Evolutionary conservation across 2,797 vertebrate species (phyloP).

Genomic region (Tapirus indicus): DNA sequence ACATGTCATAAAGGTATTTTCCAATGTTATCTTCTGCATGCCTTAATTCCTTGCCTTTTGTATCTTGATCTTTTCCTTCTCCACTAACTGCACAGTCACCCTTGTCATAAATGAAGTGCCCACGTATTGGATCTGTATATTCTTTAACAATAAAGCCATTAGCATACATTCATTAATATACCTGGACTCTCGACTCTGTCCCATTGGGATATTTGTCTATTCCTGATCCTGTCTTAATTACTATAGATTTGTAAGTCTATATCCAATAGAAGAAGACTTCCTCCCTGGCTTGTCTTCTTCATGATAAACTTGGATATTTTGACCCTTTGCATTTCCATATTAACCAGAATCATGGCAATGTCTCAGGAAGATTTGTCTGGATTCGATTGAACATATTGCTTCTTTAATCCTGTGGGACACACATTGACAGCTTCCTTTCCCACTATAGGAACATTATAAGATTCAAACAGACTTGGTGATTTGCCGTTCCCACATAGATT

Average conservation of each 20-base stretch:
- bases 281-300: not conserved
- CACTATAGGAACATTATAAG: not conserved
- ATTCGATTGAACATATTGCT: not conserved
- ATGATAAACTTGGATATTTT: not conserved
- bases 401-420: not conserved
- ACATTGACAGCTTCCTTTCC: not conserved
- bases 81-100: no score
- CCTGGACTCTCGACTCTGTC: not conserved
- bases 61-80: not conserved
- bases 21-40: not conserved
- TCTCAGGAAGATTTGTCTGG: not conserved
- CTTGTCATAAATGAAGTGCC: not conserved
- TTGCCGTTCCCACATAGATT: not conserved
- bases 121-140: not conserved
- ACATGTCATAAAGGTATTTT: not conserved
- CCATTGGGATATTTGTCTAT: not conserved
- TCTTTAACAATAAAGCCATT: not conserved
- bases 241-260: not conserved
- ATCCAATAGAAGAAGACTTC: not conserved
- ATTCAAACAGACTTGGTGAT: not conserved
- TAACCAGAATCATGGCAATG: not conserved
- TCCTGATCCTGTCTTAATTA: not conserved
- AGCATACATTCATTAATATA: not conserved
- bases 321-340: not conserved
- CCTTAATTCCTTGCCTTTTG: not conserved